Evolutionary conservation across 2,113 vertebrate species (phyloP), one percentile per base, ranked within the genome.

Genomic region (Oreochromis aureus): DNA sequence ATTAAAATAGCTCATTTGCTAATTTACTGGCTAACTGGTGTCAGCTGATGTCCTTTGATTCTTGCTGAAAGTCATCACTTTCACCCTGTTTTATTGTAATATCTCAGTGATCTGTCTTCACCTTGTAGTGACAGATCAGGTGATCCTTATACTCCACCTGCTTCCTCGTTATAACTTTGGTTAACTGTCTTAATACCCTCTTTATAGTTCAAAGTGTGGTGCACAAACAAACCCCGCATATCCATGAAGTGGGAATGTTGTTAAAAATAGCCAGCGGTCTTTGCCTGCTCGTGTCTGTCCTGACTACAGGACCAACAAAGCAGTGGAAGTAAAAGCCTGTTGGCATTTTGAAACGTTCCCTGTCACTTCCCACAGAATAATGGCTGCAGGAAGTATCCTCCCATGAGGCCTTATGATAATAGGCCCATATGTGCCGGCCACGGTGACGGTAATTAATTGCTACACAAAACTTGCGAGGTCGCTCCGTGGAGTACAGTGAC

Each of bases 361-460:
- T 85, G 84, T 90, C 87, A 84, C 90, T 89, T 85, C 80, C 39
- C 79, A 10, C 73, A 18, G 84, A 91, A 86, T 87, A 91, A 88
- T 66, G 86, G 85, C 15, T 51, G 85, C 85, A 87, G 89, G 82
- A 90, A 84, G 83, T 36, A 24, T 88, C 80, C 86, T 93, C 94
- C 91, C 90, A 41, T 36, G 92, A 86, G 91, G 83, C 87, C 79
- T 76, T 87, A 87, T 91, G 91, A 93, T 91, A 90, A 93, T 91
- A 48, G 86, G 78, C 63, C 89, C 90, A 82, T 86, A 89, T 90
- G 89, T 46, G 85, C 81, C 55, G 19, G 83, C 73, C 81, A 22
- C 41, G 1, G 27, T 85, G 87, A 89, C 15, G 55, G 63, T 92
- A 94, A 94, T 95, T 92, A 93, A 93, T 91, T 89, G 86, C 93